A percentile compares a stretch with the other conserved stretches of the same genome.
Evolutionary conservation across 2,113 vertebrate species (phyloP).

Genomic region (Anoplopoma fimbria): DNA sequence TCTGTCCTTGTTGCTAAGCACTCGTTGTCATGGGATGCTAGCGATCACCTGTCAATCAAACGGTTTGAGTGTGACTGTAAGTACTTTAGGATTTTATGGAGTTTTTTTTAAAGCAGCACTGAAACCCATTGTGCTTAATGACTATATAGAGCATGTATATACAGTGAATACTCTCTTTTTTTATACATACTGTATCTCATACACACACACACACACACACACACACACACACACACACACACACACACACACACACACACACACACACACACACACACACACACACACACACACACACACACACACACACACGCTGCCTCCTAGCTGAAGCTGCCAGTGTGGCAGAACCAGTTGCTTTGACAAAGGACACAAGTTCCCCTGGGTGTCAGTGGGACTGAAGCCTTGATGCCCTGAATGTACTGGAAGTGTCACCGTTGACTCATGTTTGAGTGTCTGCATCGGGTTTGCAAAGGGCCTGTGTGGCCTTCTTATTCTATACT

Average conservation of each 20-base stretch:
- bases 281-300: slow-evolving; percentile 25
- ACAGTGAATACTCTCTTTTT: slow-evolving; percentile 7
- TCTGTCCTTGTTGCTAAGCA: slow-evolving; percentile 49
- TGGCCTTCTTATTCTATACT: neutral
- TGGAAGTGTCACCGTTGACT: slow-evolving; percentile 59
- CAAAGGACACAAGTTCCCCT: slow-evolving; percentile 82
- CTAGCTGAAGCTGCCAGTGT: slow-evolving; percentile 74
- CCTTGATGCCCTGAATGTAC: slow-evolving; percentile 61
- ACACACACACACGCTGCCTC: slow-evolving; percentile 54
- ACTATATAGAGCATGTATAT: neutral
- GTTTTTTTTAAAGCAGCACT: neutral
- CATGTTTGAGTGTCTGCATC: slow-evolving; percentile 20
- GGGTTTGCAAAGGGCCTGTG: neutral
- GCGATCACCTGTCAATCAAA: slow-evolving; percentile 47
- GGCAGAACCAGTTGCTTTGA: slow-evolving; percentile 76
- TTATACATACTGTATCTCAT: neutral
- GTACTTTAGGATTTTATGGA: slow-evolving; percentile 9
- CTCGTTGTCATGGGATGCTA: slow-evolving; percentile 12
- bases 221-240: slow-evolving; percentile 24
- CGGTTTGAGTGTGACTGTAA: neutral
- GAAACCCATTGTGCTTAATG: neutral
- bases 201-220: slow-evolving; percentile 9
- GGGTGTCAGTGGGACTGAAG: slow-evolving; percentile 69
- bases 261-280: slow-evolving; percentile 18
- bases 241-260: slow-evolving; percentile 3